phyloP scores from a whole-genome alignment of 2,888 invertebrate species.

The Ormia ochracea region DNA sequence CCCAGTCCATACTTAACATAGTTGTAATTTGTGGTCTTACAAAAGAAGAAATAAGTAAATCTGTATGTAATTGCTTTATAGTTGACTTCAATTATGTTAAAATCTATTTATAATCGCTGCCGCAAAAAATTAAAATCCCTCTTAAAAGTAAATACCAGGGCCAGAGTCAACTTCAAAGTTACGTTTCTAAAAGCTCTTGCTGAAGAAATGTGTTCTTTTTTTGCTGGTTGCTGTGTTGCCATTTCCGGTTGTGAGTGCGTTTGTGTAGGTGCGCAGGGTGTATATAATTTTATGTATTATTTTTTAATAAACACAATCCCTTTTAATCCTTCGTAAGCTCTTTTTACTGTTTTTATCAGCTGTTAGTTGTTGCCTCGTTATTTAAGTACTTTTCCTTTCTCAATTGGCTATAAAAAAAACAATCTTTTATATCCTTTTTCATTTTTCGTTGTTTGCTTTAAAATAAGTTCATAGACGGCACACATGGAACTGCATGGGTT shows the following conservation, averaged over 20 bases:
- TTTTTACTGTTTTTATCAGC: conserved; percentile 58
- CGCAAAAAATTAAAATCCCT: conserved; percentile 32
- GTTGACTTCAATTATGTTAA: conserved; percentile 37
- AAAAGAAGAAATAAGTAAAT: background rate
- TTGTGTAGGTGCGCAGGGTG: background rate
- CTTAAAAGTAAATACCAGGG: background rate
- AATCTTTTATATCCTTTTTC: too few species aligned
- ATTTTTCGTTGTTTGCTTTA: background rate
- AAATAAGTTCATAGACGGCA: background rate
- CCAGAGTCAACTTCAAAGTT: background rate
- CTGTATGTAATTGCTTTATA: conserved; percentile 16
- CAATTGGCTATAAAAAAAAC: too few species aligned
- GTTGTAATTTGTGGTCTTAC: background rate
- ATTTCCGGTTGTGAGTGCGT: background rate
- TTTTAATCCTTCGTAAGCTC: conserved; percentile 55
- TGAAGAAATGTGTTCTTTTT: conserved; percentile 14
- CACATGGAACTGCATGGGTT: too few species aligned
- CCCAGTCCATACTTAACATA: background rate
- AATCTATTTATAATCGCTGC: conserved; percentile 43
- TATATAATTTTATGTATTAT: background rate
- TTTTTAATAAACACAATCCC: conserved; percentile 50
- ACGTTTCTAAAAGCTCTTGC: conserved; percentile 34
- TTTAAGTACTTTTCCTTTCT: background rate
- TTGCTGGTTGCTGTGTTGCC: background rate
- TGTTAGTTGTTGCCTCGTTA: conserved; percentile 44